Conservation (phyloP, 1,140 invertebrate species). For the Magallana ariakensis region DNA sequence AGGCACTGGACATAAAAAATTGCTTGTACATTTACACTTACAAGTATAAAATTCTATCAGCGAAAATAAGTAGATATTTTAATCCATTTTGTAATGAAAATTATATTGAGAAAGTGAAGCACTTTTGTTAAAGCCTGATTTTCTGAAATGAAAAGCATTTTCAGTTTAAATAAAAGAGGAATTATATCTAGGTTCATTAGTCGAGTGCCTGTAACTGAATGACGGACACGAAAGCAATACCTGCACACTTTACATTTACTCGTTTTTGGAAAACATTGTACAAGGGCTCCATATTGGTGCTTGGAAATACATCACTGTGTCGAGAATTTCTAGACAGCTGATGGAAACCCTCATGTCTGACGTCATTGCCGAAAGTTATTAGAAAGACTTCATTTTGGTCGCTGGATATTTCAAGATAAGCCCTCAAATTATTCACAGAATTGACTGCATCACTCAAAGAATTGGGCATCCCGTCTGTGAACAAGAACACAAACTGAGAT, state of each 20-base stretch:
- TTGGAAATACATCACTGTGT: neutral
- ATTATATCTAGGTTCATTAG: too few species aligned
- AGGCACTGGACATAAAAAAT: too few species aligned
- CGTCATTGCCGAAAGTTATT: slow-evolving; percentile 29
- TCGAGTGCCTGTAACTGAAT: too few species aligned
- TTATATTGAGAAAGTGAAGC: too few species aligned
- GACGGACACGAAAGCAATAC: neutral
- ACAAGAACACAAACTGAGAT: slow-evolving; percentile 31
- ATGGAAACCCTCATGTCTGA: slow-evolving; percentile 21
- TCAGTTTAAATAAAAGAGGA: too few species aligned
- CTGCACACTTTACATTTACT: neutral
- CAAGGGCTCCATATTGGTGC: slow-evolving; percentile 5
- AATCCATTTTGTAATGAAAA: too few species aligned
- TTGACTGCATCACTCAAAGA: neutral
- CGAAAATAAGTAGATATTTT: too few species aligned
- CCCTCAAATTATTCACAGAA: neutral
- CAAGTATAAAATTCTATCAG: too few species aligned
- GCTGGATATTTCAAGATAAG: neutral
- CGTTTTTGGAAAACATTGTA: neutral
- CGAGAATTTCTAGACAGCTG: neutral
- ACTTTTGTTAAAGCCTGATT: too few species aligned
- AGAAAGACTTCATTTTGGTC: neutral
- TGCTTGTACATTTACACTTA: too few species aligned
- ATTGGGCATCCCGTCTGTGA: slow-evolving; percentile 35
- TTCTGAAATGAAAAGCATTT: too few species aligned